Evolutionary conservation across 2,888 invertebrate genomes (phyloP), one percentile per base, ranked within the genome.

Genomic region (Glaucopsyche alexis): DNA sequence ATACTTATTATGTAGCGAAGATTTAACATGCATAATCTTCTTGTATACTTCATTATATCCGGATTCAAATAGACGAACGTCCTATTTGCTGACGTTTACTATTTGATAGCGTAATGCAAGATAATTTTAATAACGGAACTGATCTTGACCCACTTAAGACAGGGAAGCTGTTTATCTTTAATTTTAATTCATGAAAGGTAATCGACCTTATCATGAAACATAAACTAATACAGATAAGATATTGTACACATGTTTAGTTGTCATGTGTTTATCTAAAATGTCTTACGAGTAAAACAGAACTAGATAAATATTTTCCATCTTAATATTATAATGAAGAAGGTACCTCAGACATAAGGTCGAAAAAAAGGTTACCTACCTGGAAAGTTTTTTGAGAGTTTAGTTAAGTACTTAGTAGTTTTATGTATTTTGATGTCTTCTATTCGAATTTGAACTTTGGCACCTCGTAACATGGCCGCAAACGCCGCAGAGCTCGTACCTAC

Each of bases 71-170:
- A 60, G 14, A 9, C 13, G 6, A 60, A 60, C 14, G 7, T 60
- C 7, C 8, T 60, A 38, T 60, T 60, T 55, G 19, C 55, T 8
- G 19, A 19, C 9, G 29, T 60, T 55, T 11, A 29, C 60, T 19
- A 60, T 60, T 60, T 60, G 5, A 60, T 60, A 29, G 29, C 13
- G 13, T 7, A 7, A 14, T 14, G 14, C 29, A 11, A 60, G 60
- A 60, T 55, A 55, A 55, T 55, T 55, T 13, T 67, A 67, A 45
- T 67, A 67, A 45, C 42, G 67, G 67, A 45, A 67, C 9, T 45
- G 16, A 29, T 38, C 69, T 69, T 69, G 69, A 69, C 69, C 69
- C 49, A 49, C 49, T 29, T 47, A 66, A 38, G 13, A 7, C 7
- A 69, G 69, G 49, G 49, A 49, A 69, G 13, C 3, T 66, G 7